phyloP scores from a whole-genome alignment of 2,888 invertebrate species.

The Argynnis bischoffii region DNA sequence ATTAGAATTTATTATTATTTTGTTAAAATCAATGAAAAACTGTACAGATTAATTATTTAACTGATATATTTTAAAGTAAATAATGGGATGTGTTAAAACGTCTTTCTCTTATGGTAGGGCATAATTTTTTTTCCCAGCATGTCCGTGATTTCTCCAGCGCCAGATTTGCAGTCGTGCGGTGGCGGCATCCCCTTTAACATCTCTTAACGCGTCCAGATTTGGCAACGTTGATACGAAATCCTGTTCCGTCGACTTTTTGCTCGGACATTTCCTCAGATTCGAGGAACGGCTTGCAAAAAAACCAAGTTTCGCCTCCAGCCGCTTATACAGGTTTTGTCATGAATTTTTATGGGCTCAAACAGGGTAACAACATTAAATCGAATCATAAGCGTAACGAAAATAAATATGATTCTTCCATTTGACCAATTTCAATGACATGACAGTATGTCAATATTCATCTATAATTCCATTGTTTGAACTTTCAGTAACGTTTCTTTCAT shows the following conservation, averaged over 20 bases:
- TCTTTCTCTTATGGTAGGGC: constrained; percentile 52
- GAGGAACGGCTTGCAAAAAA: constrained; percentile 75
- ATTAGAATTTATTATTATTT: too few species aligned
- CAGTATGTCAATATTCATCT: neutral
- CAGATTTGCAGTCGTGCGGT: constrained; percentile 52
- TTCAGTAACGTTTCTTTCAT: too few species aligned
- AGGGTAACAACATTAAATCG: constrained; percentile 66
- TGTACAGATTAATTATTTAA: constrained; percentile 41
- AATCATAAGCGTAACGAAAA: constrained; percentile 59
- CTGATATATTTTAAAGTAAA: constrained; percentile 37
- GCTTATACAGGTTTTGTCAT: constrained; percentile 78
- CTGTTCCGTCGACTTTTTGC: constrained; percentile 78
- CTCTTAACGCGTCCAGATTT: constrained; percentile 80
- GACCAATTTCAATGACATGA: neutral
- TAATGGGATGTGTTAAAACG: constrained; percentile 42
- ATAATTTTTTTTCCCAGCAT: constrained; percentile 47
- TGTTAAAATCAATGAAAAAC: too few species aligned
- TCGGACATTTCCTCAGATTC: constrained; percentile 76
- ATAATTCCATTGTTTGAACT: too few species aligned
- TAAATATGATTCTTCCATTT: constrained; percentile 34
- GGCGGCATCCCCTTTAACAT: constrained; percentile 77
- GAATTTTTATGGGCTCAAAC: constrained; percentile 74
- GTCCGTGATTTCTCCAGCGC: constrained; percentile 54
- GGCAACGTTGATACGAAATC: constrained; percentile 78
- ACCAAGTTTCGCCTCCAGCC: constrained; percentile 73